Conservation (phyloP, 30 jellyfish, hydroid and myxozoan species). For the Aurelia aurita region DNA sequence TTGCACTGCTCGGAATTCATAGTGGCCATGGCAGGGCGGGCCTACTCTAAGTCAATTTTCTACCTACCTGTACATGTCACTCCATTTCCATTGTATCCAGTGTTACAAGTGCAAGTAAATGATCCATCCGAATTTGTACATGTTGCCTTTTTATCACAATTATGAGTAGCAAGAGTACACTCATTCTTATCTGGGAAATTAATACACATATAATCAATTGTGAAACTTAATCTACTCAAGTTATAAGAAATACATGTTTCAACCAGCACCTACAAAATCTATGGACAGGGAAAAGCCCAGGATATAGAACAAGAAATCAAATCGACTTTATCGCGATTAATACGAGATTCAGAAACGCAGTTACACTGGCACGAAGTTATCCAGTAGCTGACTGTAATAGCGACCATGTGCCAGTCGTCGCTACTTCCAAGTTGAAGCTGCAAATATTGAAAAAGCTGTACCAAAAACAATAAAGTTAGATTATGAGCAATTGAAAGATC, state of each 20-base stretch:
- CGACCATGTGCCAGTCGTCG: conserved; percentile 1
- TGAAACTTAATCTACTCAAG: too few species aligned
- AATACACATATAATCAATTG: too few species aligned
- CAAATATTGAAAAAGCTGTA: neutral
- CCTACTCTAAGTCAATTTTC: too few species aligned
- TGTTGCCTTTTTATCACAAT: too few species aligned
- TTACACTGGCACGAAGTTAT: conserved; percentile 4
- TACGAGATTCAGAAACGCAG: conserved; percentile 15
- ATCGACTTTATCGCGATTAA: conserved; percentile 26
- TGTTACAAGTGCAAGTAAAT: too few species aligned
- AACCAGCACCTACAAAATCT: neutral
- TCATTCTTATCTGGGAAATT: too few species aligned
- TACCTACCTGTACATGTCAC: too few species aligned
- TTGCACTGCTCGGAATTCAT: too few species aligned
- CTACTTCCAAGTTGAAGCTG: neutral
- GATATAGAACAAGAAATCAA: conserved; percentile 9
- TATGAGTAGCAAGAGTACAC: too few species aligned
- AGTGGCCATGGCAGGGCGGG: too few species aligned
- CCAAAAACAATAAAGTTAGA: neutral
- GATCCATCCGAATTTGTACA: too few species aligned
- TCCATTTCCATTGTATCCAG: too few species aligned
- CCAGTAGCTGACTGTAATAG: conserved; percentile 23
- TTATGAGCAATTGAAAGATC: neutral
- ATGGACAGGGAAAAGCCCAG: conserved; percentile 23
- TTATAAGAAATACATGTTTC: conserved; percentile 2